Base-by-base conservation (phyloP, 2,888 invertebrate genomes). In the Eucriotettix oculatus region DNA sequence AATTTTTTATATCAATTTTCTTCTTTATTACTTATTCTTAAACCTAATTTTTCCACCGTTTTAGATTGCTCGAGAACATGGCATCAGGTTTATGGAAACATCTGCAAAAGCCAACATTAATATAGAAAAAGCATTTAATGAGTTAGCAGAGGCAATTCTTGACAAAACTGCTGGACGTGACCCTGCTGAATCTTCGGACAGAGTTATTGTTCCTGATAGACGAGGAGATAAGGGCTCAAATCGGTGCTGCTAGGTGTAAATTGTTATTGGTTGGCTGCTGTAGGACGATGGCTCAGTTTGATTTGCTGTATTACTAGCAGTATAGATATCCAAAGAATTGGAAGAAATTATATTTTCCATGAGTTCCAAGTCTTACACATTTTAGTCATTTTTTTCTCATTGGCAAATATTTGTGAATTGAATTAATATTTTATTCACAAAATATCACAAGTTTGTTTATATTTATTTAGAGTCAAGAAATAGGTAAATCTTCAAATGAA, bases 61-160 rank as follows among this genome's bases (percentile, higher is more conserved):
- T 12, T 75, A 95, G 93, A 95, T 97, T 78, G 95, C 94, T 53
- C 82, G 89, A 70, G 95, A 97, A 78, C 95, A 97, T 77, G 82
- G 90, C 68, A 94, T 97, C 74, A 83, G 92, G 66, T 97, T 97
- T 79, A 90, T 96, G 88, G 97, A 97, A 81, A 97, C 97, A 61
- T 95, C 95, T 65, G 97, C 97, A 64, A 97, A 97, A 79, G 88
- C 92, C 61, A 93, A 95, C 76, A 90, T 94, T 70, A 97, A 97
- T 78, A 95, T 97, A 71, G 96, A 96, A 72, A 85, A 86, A 72
- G 95, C 96, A 62, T 97, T 97, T 79, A 87, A 88, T 71, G 91
- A 95, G 77, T 78, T 96, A 73, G 91, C 96, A 59, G 90, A 93
- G 79, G 91, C 94, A 69, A 93, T 97, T 75, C 79, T 95, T 70